Conservation (phyloP, 2,113 vertebrate genomes). For the Trichomycterus rosablanca region DNA sequence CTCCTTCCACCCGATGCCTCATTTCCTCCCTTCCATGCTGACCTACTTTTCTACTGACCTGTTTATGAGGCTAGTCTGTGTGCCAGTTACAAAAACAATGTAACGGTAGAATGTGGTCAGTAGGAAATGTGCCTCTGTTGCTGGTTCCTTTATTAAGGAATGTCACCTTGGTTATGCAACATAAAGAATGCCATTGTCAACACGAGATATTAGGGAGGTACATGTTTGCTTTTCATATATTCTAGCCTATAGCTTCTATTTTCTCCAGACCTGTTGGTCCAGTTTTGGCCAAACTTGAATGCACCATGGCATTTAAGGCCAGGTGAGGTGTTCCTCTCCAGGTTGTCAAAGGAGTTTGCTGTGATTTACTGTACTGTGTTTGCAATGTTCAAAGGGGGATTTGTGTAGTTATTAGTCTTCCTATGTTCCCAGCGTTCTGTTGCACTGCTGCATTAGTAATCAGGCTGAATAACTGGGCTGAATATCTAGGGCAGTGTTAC, state of each 20-base stretch:
- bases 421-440: background rate
- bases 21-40: constrained; percentile 42
- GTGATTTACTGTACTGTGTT: no score
- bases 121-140: constrained; percentile 4
- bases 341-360: no score
- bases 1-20: constrained; percentile 21
- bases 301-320: no score
- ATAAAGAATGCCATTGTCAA: no score
- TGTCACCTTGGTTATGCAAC: constrained; percentile 50
- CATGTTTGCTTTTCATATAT: no score
- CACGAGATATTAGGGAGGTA: no score
- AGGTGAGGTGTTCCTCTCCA: no score
- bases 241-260: no score
- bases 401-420: no score
- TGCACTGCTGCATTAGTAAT: constrained; percentile 11
- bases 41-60: constrained; percentile 70
- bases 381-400: no score
- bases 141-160: constrained; percentile 36
- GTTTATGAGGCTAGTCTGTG: constrained; percentile 48
- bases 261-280: no score
- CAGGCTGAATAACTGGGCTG: constrained; percentile 28
- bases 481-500: constrained; percentile 60
- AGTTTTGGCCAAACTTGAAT: no score
- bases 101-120: constrained; percentile 42
- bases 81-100: background rate